Evolutionary conservation across 2,113 vertebrate species (phyloP), one percentile per base, ranked within the genome.

Genomic region (Bubo bubo): DNA sequence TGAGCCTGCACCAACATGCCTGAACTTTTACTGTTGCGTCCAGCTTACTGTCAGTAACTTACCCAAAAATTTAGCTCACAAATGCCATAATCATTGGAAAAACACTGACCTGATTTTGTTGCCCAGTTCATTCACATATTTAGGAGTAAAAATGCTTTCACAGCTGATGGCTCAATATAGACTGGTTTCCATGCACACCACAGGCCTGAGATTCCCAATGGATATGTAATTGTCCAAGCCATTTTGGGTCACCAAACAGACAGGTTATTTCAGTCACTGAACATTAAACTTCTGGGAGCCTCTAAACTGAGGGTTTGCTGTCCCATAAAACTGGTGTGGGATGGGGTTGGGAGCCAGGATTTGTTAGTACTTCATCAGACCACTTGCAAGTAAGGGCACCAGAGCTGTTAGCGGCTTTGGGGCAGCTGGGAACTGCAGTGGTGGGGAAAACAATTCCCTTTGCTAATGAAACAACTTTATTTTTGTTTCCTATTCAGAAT

Each of bases 231-330:
- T 89, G 76, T 49, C 80, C 2, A 3, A 79, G 66, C 30, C 56
- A 85, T 60, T 91, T 88, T 66, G 62, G 58, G 85, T 88, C 79
- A 92, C 41, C 35, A 91, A 68, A 52, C 23, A 75, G 47, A 67
- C 70, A 95, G 85, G 27, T 93, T 96, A 72, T 79, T 96, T 93
- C 64, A 84, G 93, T 59, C 73, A 55, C 76, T 82, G 86, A 64
- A 75, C 70, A 72, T 85, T 75, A 82, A 89, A 82, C 56, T 59
- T 64, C 86, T 59, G 27, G 23, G 71, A 88, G 12, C 39, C 58
- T 94, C 49, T 68, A 53, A 91, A 85, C 73, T 28, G 68, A 81
- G 47, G 68, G 74, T 68, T 96, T 88, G 27, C 60, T 85, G 52
- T 86, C 81, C n/a, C 58, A 66, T 72, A 79, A 89, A 91, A 55